Percentiles rank a stretch among this genome's conserved stretches.
Conservation (phyloP, 1,140 invertebrate species). For the Pseudomyrmex sp. region DNA sequence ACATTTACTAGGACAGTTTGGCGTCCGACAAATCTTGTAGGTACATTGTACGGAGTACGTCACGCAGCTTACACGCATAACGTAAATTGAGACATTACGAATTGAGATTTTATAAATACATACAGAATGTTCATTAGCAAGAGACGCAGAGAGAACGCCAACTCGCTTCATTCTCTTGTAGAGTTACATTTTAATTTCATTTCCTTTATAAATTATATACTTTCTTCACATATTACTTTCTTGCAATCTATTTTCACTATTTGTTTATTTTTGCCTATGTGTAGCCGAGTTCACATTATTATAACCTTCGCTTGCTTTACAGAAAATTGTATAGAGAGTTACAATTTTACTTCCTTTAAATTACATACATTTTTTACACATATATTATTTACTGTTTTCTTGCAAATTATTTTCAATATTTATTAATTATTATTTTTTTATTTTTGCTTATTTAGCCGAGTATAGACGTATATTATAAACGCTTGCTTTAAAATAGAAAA, state of each 20-base stretch:
- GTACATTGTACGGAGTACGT: constrained; percentile 71
- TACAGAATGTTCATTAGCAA: constrained; percentile 1
- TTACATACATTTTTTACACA: neutral
- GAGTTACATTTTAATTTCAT: too few species aligned
- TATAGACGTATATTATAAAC: neutral
- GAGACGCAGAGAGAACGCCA: neutral
- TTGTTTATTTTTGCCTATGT: too few species aligned
- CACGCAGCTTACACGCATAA: constrained; percentile 65
- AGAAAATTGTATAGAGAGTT: neutral
- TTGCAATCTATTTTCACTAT: too few species aligned
- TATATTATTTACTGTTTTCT: neutral
- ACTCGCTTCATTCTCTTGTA: constrained; percentile 2
- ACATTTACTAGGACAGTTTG: constrained; percentile 84
- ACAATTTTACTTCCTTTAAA: neutral
- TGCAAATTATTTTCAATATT: constrained; percentile 1
- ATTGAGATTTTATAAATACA: neutral
- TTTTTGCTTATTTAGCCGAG: too few species aligned
- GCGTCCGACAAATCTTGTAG: constrained; percentile 70
- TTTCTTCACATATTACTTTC: too few species aligned
- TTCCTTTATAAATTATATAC: too few species aligned
- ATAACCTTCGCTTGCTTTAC: too few species aligned
- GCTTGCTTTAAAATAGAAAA: constrained; percentile 13
- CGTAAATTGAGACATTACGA: constrained; percentile 41
- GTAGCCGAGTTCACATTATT: too few species aligned
- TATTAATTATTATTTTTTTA: constrained; percentile 21